phyloP scores from a whole-genome alignment of 1,140 invertebrate species.

The Solenopsis fugax region DNA sequence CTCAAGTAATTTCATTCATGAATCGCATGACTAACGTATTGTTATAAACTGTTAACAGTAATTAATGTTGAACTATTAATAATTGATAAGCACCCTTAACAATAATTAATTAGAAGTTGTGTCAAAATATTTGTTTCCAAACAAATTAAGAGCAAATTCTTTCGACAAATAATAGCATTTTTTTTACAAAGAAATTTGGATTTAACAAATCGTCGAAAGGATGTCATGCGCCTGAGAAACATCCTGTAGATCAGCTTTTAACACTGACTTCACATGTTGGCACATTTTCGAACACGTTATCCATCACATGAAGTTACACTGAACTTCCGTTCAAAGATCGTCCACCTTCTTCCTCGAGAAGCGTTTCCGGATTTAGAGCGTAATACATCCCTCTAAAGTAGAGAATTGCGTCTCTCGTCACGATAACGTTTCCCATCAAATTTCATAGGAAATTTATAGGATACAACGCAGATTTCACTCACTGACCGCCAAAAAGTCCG shows the following conservation, averaged over 20 bases:
- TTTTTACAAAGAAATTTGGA: not conserved
- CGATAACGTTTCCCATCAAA: not conserved
- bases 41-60: not conserved
- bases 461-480: conserved; percentile 49
- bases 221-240: not conserved
- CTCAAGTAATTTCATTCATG: not conserved
- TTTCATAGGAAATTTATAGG: too few relatives aligned
- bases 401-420: not conserved
- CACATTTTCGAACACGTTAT: conserved; percentile 21
- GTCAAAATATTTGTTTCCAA: not conserved
- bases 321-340: conserved; percentile 9
- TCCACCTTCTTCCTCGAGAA: not conserved
- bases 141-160: not conserved
- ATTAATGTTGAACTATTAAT: not conserved
- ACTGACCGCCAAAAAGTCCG: conserved; percentile 53
- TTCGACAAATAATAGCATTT: not conserved
- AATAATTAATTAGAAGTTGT: not conserved
- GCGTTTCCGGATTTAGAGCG: not conserved
- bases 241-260: conserved; percentile 20
- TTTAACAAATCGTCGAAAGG: not conserved
- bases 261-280: conserved; percentile 26
- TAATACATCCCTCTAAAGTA: not conserved
- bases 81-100: too few relatives aligned
- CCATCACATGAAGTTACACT: conserved; percentile 13
- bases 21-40: not conserved